Base-by-base conservation (phyloP, 1,140 invertebrate species). In the Potamilus streckersoni region DNA sequence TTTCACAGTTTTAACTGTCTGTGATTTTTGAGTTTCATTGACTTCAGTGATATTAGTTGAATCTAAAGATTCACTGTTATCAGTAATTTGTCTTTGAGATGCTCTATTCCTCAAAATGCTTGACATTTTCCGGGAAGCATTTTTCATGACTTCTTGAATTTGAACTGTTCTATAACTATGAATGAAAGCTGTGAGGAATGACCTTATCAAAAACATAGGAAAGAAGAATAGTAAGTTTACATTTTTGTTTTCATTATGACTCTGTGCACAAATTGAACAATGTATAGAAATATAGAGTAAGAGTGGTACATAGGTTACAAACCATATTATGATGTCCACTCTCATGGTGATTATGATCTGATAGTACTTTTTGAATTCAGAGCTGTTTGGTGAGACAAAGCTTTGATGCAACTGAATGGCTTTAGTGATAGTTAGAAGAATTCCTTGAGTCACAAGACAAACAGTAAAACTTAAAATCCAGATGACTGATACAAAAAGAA, bases 91-190 rank as follows among this genome's bases (percentile, higher is more conserved):
- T 49, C 38, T 49, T 49, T 49, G 38, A 49, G 38, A 49, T 49
- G 38, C 38, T 49, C 38, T 49, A 49, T 8, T 4, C 11, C 38
- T n/a, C 60, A 62, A 62, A 62, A 23, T 62, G 15, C 20, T 62
- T 19, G 58, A 59, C 57, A 68, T 74, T 12, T 38, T 60, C 31
- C 58, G 19, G 1, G 73, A 68, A 19, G 69, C 59, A 49, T 74
- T 59, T 23, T 67, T 72, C 27, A 81, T 79, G 17, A 84, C 60
- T 16, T 59, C 70, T n/a, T 82, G 76, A 23, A 82, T 76, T 38
- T 76, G 69, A 14, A 76, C 69, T 15, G 80, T 81, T 74, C 82
- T 76, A 58, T 79, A 81, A 19, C 78, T 80, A 68, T 85, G 84
- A 59, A 82, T 58, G 17, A 80, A 68, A 0, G 80, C 82, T 64